phyloP scores from a whole-genome alignment of 2,797 vertebrate genomes.

The Enteromius paludinosus region DNA sequence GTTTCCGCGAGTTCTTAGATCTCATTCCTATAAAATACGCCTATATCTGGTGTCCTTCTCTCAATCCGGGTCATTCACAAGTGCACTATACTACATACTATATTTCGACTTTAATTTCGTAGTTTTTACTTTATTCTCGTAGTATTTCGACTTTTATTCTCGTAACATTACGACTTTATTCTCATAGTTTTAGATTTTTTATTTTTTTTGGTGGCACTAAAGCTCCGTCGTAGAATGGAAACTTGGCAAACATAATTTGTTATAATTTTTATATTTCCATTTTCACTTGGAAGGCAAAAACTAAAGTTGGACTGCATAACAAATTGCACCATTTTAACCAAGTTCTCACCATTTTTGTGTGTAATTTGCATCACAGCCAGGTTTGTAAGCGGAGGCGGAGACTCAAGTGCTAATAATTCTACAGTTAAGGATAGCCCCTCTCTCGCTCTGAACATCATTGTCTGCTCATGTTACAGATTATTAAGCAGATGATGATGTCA shows the following conservation, averaged over 20 bases:
- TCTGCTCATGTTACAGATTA: slow-evolving; percentile 47
- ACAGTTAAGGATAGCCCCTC: neutral
- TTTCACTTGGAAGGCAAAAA: neutral
- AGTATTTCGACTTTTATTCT: too few relatives aligned
- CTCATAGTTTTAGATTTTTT: too few relatives aligned
- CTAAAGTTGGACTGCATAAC: neutral
- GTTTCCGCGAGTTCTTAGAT: too few relatives aligned
- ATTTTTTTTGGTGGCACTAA: too few relatives aligned
- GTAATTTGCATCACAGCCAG: neutral
- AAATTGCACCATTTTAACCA: neutral
- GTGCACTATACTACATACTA: too few relatives aligned
- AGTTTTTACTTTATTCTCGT: too few relatives aligned
- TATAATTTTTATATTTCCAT: neutral
- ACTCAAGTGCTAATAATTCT: neutral
- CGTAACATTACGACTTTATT: too few relatives aligned
- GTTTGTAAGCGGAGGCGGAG: neutral
- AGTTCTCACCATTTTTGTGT: neutral
- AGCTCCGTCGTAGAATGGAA: neutral
- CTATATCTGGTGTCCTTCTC: too few relatives aligned
- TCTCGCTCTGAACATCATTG: slow-evolving; percentile 1
- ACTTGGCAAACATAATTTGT: neutral
- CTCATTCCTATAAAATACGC: too few relatives aligned
- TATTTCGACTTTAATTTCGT: too few relatives aligned
- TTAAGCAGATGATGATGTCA: slow-evolving; percentile 49
- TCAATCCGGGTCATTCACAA: too few relatives aligned